Percentiles rank a stretch among this genome's conserved stretches.
These are phyloP conservation scores for Drosophila simulans DNA, from an alignment of 1,140 invertebrate genomes.

Conservation along the genomic window DNA sequence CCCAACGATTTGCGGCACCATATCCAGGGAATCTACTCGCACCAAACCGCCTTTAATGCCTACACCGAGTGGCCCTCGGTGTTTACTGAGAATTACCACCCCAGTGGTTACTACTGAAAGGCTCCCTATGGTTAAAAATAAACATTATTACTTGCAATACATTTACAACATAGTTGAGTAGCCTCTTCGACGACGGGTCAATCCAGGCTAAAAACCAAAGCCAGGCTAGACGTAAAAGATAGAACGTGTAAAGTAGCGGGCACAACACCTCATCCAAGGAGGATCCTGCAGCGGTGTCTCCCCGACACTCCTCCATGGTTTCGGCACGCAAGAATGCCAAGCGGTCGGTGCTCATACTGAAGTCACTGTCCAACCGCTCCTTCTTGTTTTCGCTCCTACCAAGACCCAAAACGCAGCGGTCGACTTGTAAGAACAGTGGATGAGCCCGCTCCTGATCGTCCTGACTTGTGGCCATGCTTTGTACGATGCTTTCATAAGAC, in stretches of 20 bases:
- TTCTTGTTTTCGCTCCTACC: background rate
- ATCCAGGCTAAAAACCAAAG: background rate
- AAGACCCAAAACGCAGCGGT: background rate
- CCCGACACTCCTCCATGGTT: background rate
- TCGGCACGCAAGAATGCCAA: background rate
- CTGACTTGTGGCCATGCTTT: background rate
- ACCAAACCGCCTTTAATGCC: background rate
- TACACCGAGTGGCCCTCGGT: conserved; percentile 5
- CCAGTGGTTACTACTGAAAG: conserved; percentile 4
- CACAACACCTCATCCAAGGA: conserved; percentile 25
- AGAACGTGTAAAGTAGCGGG: conserved; percentile 10
- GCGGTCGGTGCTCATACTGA: conserved; percentile 1
- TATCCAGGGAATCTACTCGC: conserved; percentile 8
- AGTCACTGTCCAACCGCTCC: background rate
- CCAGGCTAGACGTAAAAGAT: conserved; percentile 11
- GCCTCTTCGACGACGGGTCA: background rate
- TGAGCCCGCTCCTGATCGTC: background rate
- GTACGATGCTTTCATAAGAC: too few species aligned
- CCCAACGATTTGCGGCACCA: conserved; percentile 18
- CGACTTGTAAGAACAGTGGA: background rate
- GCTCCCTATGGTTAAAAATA: too few species aligned
- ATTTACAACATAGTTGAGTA: background rate
- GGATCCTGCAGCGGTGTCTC: background rate
- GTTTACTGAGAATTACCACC: background rate
- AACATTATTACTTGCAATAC: background rate